Base-by-base conservation (phyloP, 2,113 vertebrate species). In the Gymnocephalus cernua region DNA sequence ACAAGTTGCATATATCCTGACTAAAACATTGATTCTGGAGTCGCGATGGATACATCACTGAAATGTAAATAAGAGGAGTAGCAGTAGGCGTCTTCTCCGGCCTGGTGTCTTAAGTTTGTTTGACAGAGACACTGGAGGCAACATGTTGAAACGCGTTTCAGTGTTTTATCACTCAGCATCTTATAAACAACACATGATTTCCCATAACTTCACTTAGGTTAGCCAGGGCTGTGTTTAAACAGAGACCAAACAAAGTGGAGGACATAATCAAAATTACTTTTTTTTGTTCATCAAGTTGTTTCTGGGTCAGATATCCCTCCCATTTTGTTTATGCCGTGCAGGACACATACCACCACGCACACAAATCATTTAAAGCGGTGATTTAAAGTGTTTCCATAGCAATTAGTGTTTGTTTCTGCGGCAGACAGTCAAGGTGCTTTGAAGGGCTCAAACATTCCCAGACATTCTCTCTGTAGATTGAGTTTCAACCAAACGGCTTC, bases 161-260 rank as follows among this genome's bases (percentile, higher is more conserved):
- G 41, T 25, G 74, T 76, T 78, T 75, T 72, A 63, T 89, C 77
- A 27, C 45, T 74, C 80, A 38, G 56, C 70, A 56, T 86, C 75
- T 50, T 47, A 41, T 80, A 86, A 88, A 89, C 85, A 83, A 29
- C 54, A 44, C 71, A 75, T 77, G 1, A 65, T 81, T 83, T 90
- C 59, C 75, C 79, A 65, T 74, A 80, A 75, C 75, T 74, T 77
- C 45, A 32, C 68, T 47, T 58, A 86, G 85, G 61, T 82, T 86
- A 64, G 25, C 83, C 57, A 10, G 35, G 35, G 35, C 79, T 73
- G 12, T 80, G 67, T 89, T 80, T 84, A 82, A 85, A 85, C 80
- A 76, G 66, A 69, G 68, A 76, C 65, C 57, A 82, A 85, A 72
- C 62, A 48, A 72, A 76, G 74, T 27, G 59, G 29, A 66, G 88